Base-by-base conservation (phyloP, 2,797 vertebrate genomes). In the Stomatorhinus walkeri region DNA sequence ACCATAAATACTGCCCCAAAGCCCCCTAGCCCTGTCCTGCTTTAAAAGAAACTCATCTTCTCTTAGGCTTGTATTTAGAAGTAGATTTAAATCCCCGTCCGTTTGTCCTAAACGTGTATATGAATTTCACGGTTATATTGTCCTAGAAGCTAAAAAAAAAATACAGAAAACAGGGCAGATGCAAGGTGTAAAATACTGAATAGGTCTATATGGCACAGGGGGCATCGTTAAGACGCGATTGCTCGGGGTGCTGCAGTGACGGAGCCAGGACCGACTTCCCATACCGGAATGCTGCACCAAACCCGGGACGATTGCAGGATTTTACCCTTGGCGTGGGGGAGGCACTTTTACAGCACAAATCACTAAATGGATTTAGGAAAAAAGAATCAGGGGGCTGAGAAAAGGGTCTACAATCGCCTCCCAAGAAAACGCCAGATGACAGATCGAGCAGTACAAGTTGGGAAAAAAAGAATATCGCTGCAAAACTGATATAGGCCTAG, bases 1-100 rank as follows among this genome's bases (percentile, higher is more conserved):
- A 91, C 91, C 92, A 92, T 90, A 91, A 91, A 90, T 88, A 91
- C 90, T 91, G 88, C 56, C 87, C 68, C 56, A 68, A 76, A 49
- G 36, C 79, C 79, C 43, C 6, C 40, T 24, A 14, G 14, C 76
- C 24, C 28, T 22, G 28, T 85, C 85, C 52, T 40, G 85, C 28
- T 88, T 81, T n/a, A 54, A 36, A 12, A 22, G 5, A 87, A 89
- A 87, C 54, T 36, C 61, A 76, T 89, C 32, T 81, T 28, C 10
- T 36, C 46, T 49, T 32, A 14, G 32, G 24, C 43, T 83, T 85
- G 48, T 61, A 72, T 19, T 19, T 10, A 49, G 28, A 88, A 72
- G 12, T n/a, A 32, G 9, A 7, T 59, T 88, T 49, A 76, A 87
- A 64, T 10, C 14, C 10, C 12, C 19, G 7, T 14, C 32, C 2